Evolutionary conservation across 2,113 vertebrate species (phyloP), one percentile per base, ranked within the genome.

Genomic region (Poecile atricapillus): DNA sequence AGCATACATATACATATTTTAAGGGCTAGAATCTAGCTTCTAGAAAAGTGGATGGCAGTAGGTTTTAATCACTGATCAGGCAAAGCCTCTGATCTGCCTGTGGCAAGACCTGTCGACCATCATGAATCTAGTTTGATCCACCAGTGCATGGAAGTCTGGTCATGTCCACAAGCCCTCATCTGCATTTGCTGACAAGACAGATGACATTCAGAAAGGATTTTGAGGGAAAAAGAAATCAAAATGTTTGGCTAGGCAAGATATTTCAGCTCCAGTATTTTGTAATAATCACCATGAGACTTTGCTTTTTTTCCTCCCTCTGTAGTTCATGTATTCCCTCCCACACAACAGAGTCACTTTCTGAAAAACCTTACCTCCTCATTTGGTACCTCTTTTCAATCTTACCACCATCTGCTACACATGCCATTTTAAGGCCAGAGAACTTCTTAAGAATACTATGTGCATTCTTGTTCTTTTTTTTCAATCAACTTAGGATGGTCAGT

Each of bases 401-500:
- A 44, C 5, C 64, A 87, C n/a, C 80, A 83, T 64, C 80, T 87
- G 77, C 87, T 83, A 80, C 31, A 59, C 4, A 0, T 74, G 56
- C n/a, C 47, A 84, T 67, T 88, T 88, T 52, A 84, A 75, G 58
- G 52, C 20, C 77, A 87, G 16, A 50, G 35, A 30, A 68, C 16
- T 82, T 39, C 18, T 11, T 41, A 87, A 68, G 47, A 87, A n/a
- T 82, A 71, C 17, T 24, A 6, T 49, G 20, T 65, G 25, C 30
- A 41, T 41, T 56, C 22, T 68, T 64, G 27, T 25, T 78, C 7
- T 0, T 27, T 67, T 59, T 17, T 67, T 93, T 43, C 62, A 23
- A 7, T 22, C 5, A 0, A 28, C 13, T 49, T 33, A 58, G 7
- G 19, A 63, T 44, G 53, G 52, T 50, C 0, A 0, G 13, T 77